phyloP scores from a whole-genome alignment of 2,113 vertebrate species.

The Struthio camelus region DNA sequence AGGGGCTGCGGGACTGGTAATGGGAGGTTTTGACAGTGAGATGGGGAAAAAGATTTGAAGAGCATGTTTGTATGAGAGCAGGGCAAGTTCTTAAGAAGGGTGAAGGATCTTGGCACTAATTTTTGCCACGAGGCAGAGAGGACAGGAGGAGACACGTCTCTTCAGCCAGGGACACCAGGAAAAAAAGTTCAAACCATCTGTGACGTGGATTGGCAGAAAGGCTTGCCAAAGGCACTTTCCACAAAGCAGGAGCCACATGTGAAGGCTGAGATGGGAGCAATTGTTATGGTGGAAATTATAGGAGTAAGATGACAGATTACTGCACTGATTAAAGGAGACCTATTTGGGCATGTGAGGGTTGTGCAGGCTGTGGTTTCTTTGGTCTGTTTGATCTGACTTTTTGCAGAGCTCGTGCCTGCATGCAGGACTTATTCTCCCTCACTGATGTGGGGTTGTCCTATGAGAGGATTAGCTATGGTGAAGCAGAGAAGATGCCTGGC shows the following conservation, averaged over 20 bases:
- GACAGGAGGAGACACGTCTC: neutral
- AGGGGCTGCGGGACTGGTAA: neutral
- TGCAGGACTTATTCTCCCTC: neutral
- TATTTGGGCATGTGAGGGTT: neutral
- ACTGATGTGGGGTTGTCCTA: neutral
- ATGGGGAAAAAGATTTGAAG: neutral
- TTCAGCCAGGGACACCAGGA: neutral
- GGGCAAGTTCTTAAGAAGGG: neutral
- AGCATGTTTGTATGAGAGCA: neutral
- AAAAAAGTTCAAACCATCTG: neutral
- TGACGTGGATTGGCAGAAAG: neutral
- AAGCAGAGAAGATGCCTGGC: neutral
- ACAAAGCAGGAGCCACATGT: neutral
- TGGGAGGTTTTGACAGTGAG: neutral
- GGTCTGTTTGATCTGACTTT: neutral
- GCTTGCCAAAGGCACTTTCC: neutral
- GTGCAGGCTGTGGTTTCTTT: neutral
- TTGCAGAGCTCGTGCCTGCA: neutral
- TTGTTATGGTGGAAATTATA: neutral
- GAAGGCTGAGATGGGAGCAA: neutral
- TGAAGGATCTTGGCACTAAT: neutral
- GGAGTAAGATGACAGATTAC: neutral
- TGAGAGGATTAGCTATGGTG: rapidly evolving
- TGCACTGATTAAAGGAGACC: neutral
- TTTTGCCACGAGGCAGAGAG: neutral